phyloP scores from a whole-genome alignment of 2,888 invertebrate genomes.

The Ichneumon xanthorius region DNA sequence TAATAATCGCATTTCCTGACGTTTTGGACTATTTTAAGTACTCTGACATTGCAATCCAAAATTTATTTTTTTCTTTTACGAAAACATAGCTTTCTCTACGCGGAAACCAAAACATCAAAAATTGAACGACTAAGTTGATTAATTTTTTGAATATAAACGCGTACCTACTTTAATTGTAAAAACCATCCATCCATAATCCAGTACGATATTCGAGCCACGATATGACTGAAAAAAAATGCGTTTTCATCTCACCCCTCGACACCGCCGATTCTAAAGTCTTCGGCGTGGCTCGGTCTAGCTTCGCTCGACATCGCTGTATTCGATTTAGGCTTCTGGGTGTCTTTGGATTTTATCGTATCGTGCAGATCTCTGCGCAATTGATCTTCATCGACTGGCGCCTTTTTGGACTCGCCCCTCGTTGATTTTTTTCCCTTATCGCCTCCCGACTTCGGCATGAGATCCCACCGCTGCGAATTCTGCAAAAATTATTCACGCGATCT shows the following conservation, averaged over 20 bases:
- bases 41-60: too few species aligned
- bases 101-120: too few species aligned
- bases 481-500: conserved; percentile 6
- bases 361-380: conserved; percentile 72
- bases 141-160: too few species aligned
- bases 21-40: too few species aligned
- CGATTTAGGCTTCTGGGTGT: conserved; percentile 25
- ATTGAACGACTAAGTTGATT: too few species aligned
- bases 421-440: conserved; percentile 24
- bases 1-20: too few species aligned
- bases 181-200: too few species aligned
- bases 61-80: too few species aligned
- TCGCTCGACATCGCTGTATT: conserved; percentile 45
- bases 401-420: conserved; percentile 38
- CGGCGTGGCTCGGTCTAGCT: conserved; percentile 56
- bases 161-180: too few species aligned
- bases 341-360: conserved; percentile 41
- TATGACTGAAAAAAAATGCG: not conserved
- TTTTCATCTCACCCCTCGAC: conserved; percentile 81
- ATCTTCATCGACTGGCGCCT: conserved; percentile 69
- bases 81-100: too few species aligned
- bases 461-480: conserved; percentile 7
- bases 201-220: too few species aligned
- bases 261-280: conserved; percentile 80
- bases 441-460: conserved; percentile 38